Base-by-base conservation (phyloP, 1,140 invertebrate species). In the Macrosteles quadrilineatus region DNA sequence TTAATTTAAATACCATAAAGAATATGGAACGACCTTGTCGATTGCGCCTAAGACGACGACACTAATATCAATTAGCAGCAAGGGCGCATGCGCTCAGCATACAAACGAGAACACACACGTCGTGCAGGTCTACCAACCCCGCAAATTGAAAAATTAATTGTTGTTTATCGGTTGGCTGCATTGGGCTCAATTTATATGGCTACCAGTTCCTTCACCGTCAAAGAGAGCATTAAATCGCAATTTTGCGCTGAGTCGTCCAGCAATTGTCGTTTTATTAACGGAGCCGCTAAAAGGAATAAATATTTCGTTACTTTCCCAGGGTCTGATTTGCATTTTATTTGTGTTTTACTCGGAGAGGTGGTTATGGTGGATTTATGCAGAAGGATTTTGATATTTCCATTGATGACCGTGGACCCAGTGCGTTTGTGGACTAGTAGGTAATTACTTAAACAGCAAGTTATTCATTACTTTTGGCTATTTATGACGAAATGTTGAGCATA, bases 111-210 rank as follows among this genome's bases (percentile, higher is more conserved):
- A 59, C 55, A 25, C 55, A 59, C 55, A 59, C 55, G 55, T 6
- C 25, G 55, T 29, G 12, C 23, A 6, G 21, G 55, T 9, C 32
- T 59, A 30, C 55, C 21, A n/a, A 59, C 55, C 25, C 11, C n/a
- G 55, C 25, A 59, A 59, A 59, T 59, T 59, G 55, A 59, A 59
- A 59, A 59, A 14, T 25, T 59, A 59, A 59, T 59, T 59, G 55
- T 25, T 59, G 55, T 30, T 59, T 59, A 59, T 50, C 14, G 47
- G 55, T 59, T 59, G 21, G 55, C 55, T 59, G 55, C 55, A 59
- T 29, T 59, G 55, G 47, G 17, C 47, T 9, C n/a, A 9, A 50
- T 23, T 50, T 50, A 50, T 29, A 59, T 29, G 55, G n/a, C 55
- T n/a, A n/a, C n/a, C n/a, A n/a, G n/a, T n/a, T n/a, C n/a, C 14